A percentile compares a stretch with the other conserved stretches of the same genome.
Conservation (phyloP, 2,888 invertebrate species). For the Hylaea fasciaria region DNA sequence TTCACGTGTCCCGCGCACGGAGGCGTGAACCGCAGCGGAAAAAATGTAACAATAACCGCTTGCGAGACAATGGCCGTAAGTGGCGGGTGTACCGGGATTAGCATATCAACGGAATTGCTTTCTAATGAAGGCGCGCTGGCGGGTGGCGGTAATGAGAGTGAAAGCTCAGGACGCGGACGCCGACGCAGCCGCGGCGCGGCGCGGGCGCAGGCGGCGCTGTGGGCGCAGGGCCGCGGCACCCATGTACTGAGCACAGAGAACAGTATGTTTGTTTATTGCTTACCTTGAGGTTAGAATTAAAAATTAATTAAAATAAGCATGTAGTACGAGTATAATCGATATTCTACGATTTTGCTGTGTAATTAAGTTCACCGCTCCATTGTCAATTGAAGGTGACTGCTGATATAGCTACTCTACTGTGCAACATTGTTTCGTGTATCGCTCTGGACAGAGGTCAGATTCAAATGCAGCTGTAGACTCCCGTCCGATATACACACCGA, state of each 20-base stretch:
- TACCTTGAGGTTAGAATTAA: no score
- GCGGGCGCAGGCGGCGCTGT: conserved; percentile 4
- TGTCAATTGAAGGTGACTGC: no score
- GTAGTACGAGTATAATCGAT: no score
- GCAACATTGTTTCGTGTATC: background rate
- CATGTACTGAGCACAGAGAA: background rate
- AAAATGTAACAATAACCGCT: conserved; percentile 57
- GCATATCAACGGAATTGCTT: conserved; percentile 74
- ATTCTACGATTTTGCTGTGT: no score
- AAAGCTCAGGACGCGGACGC: conserved; percentile 61
- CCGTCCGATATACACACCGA: no score
- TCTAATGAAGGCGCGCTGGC: conserved; percentile 62
- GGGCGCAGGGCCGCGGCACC: background rate
- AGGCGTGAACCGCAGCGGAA: conserved; percentile 37
- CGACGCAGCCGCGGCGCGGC: conserved; percentile 26
- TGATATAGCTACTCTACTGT: no score
- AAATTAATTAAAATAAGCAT: no score
- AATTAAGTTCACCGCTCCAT: no score
- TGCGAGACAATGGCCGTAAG: conserved; percentile 52
- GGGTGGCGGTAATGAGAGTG: conserved; percentile 65
- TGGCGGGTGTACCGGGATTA: conserved; percentile 60
- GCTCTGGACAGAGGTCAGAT: background rate
- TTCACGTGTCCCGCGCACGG: conserved; percentile 14
- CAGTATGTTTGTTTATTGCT: no score
- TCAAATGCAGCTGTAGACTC: no score